Conservation (phyloP, 2,113 vertebrate species). For the Cnemophilus loriae region DNA sequence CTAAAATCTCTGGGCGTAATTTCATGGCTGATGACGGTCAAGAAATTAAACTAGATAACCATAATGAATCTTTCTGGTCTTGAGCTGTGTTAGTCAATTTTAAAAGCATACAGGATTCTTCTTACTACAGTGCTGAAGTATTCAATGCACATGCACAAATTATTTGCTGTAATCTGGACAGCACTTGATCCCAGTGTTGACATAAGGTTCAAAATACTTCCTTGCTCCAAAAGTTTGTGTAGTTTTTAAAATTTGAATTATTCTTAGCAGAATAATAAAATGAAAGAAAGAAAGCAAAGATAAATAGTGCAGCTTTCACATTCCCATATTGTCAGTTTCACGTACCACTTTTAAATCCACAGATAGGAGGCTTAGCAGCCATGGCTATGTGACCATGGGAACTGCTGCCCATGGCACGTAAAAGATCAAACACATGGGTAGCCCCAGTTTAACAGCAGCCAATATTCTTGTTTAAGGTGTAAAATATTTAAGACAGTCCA, state of each 20-base stretch:
- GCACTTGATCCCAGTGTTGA: not conserved
- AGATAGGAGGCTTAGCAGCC: not conserved
- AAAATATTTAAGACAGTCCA: not conserved
- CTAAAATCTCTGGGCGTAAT: not conserved
- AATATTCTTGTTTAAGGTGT: not conserved
- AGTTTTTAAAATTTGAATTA: not conserved
- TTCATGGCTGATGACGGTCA: not conserved
- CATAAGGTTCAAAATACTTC: not conserved
- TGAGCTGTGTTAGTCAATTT: not conserved
- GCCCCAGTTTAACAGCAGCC: not conserved
- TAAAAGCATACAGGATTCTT: not conserved
- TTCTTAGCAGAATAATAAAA: not conserved
- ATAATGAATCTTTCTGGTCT: not conserved
- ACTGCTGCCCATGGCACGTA: not conserved
- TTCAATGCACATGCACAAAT: not conserved
- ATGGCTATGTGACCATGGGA: too few relatives aligned
- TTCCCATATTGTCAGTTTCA: not conserved
- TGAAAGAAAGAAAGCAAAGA: not conserved
- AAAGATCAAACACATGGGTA: not conserved
- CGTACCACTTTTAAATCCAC: not conserved
- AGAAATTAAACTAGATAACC: not conserved
- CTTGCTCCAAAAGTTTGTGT: not conserved
- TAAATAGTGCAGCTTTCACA: not conserved
- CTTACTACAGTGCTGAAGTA: not conserved
- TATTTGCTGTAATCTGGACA: not conserved